These are phyloP conservation scores for Celastrina argiolus DNA, from an alignment of 2,888 invertebrate genomes.

Conservation along the genomic window DNA sequence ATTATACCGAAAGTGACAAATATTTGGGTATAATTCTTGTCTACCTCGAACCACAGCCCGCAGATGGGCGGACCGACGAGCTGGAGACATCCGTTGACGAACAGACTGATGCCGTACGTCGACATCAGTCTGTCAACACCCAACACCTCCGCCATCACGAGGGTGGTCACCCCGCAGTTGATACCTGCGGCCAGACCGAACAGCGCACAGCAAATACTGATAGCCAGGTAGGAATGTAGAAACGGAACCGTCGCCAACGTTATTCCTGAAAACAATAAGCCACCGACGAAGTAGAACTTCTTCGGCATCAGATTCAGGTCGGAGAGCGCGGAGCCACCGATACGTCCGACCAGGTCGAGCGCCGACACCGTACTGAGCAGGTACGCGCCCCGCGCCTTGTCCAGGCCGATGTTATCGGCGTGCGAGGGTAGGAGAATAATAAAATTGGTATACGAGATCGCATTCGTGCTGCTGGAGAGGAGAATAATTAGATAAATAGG, in stretches of 20 bases:
- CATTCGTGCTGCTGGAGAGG: conserved; percentile 90
- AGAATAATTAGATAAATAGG: conserved; percentile 88
- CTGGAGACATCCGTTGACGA: conserved; percentile 90
- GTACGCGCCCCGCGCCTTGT: conserved; percentile 83
- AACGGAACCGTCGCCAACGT: conserved; percentile 84
- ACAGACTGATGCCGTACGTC: conserved; percentile 90
- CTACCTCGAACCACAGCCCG: conserved; percentile 82
- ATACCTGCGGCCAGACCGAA: conserved; percentile 90
- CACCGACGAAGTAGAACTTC: conserved; percentile 88
- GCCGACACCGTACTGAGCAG: conserved; percentile 88
- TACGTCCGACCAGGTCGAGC: conserved; percentile 88
- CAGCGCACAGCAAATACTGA: conserved; percentile 84
- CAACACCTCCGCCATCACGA: conserved; percentile 92
- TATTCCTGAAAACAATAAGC: conserved; percentile 86
- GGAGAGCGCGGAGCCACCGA: conserved; percentile 90
- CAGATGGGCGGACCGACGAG: conserved; percentile 89
- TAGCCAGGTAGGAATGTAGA: conserved; percentile 77
- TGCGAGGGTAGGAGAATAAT: conserved; percentile 88
- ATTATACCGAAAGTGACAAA: conserved; percentile 86
- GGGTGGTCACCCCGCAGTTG: conserved; percentile 90
- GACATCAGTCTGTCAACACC: conserved; percentile 90
- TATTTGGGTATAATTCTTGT: conserved; percentile 82
- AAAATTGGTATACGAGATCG: conserved; percentile 92
- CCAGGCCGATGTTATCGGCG: conserved; percentile 83
- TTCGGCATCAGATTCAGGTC: conserved; percentile 88